Evolutionary conservation across 2,797 vertebrate species (phyloP), one percentile per base, ranked within the genome.

Genomic region (Xiphorhynchus erythropygius): DNA sequence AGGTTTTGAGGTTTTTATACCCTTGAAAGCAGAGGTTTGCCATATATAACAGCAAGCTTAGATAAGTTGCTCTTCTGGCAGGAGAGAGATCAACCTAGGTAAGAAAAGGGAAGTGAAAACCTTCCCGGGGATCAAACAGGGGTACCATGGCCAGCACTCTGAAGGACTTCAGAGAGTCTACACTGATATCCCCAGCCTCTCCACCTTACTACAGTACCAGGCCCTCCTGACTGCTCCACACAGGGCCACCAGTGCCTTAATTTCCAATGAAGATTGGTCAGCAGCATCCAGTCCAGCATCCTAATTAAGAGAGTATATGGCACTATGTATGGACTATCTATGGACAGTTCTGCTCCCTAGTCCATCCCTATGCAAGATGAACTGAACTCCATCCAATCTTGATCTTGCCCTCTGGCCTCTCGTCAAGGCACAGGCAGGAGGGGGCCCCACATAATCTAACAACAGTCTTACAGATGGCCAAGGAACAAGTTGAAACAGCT

Each of bases 111-210:
- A 18, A 79, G 52, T 67, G 8, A 11, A 70, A 77, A 63, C 18
- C 17, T 86, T 77, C 69, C 18, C 0, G 0, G 10, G 27, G 24
- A 55, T 39, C 35, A 59, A 52, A 67, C 0, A 5, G 13, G 9
- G 17, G 37, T 16, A 35, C n/a, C 22, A 30, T 1, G 7, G n/a
- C 7, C 24, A 85, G 14, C 18, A 33, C 28, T 89, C 64, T 37
- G 50, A 70, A 85, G 55, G 64, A 63, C 28, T 85, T 67, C 33
- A 41, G 5, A 2, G 21, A 85, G 73, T 17, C 11, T 19, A 18
- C 19, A 42, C 13, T 44, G 30, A 69, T 70, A 65, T 79, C 28
- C 9, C 30, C 1, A 1, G 12, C 5, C 68, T 18, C 12, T 12
- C 24, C 22, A 71, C 23, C 21, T 11, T 39, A 27, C 23, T 18